These are phyloP conservation scores for Ailuropoda melanoleuca DNA, from an alignment of 2,113 vertebrate species.

Conservation along the genomic window DNA sequence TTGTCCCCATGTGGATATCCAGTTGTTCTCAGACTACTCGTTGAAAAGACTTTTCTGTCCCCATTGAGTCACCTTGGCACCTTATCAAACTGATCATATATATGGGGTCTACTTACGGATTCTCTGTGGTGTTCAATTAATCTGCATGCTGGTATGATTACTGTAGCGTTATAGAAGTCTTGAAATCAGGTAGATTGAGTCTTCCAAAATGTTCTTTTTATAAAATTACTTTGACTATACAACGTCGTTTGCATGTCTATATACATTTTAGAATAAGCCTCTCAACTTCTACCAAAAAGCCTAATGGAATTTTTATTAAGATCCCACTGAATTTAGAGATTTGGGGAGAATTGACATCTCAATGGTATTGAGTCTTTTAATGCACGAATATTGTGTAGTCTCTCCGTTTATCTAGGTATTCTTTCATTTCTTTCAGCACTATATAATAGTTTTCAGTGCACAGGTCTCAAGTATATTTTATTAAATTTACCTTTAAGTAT, in stretches of 20 bases:
- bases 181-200: neutral
- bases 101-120: neutral
- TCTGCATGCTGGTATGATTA: neutral
- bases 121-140: neutral
- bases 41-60: neutral
- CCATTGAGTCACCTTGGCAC: neutral
- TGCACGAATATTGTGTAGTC: neutral
- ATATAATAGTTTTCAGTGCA: neutral
- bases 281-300: neutral
- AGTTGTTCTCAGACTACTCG: neutral
- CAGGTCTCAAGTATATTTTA: neutral
- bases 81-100: neutral
- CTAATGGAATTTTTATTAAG: neutral
- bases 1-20: neutral
- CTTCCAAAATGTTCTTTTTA: neutral
- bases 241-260: neutral
- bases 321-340: neutral
- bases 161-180: neutral
- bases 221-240: neutral
- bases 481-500: neutral
- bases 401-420: neutral
- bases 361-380: neutral
- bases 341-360: neutral
- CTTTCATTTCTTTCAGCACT: neutral
- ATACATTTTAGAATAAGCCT: neutral